Evolutionary conservation across 2,888 invertebrate species (phyloP).

Genomic region (Zele albiditarsus): DNA sequence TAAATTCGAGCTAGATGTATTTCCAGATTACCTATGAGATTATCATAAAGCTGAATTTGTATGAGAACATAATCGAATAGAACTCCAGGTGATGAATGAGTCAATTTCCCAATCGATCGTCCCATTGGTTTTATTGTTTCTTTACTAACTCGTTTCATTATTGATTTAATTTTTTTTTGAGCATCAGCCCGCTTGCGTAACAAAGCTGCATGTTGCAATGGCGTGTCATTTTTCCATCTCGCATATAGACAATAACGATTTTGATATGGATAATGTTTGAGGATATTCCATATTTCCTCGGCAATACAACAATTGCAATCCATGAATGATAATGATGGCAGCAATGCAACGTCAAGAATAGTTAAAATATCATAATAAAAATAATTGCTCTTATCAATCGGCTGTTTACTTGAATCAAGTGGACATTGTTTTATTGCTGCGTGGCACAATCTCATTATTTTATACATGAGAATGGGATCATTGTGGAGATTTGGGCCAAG

Average conservation of each 20-base stretch:
- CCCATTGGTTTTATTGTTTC: slow-evolving; percentile 99
- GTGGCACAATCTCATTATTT: slow-evolving; percentile 78
- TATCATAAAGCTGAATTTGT: slow-evolving; percentile 94
- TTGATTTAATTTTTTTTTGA: slow-evolving; percentile 92
- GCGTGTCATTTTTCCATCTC: slow-evolving; percentile 96
- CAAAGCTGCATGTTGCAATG: slow-evolving; percentile 86
- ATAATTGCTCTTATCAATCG: slow-evolving; percentile 67
- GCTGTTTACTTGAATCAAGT: slow-evolving; percentile 65
- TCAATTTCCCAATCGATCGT: slow-evolving; percentile 95
- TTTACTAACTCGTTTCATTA: slow-evolving; percentile 98
- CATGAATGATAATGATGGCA: slow-evolving; percentile 93
- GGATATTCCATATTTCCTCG: slow-evolving; percentile 96
- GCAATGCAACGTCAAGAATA: slow-evolving; percentile 88
- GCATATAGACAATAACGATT: slow-evolving; percentile 90
- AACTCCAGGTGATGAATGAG: slow-evolving; percentile 95
- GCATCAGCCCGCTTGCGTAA: slow-evolving; percentile 89
- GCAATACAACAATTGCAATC: slow-evolving; percentile 97
- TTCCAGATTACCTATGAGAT: slow-evolving; percentile 82
- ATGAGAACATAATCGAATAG: slow-evolving; percentile 94
- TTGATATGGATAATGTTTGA: slow-evolving; percentile 91
- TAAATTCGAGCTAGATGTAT: slow-evolving; percentile 58
- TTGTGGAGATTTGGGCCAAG: slow-evolving; percentile 91
- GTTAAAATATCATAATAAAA: slow-evolving; percentile 89
- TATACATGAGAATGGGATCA: slow-evolving; percentile 93
- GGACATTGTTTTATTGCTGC: slow-evolving; percentile 66